Evolutionary conservation across 2,797 vertebrate species (phyloP).

Genomic region (Urosaurus nigricauda): DNA sequence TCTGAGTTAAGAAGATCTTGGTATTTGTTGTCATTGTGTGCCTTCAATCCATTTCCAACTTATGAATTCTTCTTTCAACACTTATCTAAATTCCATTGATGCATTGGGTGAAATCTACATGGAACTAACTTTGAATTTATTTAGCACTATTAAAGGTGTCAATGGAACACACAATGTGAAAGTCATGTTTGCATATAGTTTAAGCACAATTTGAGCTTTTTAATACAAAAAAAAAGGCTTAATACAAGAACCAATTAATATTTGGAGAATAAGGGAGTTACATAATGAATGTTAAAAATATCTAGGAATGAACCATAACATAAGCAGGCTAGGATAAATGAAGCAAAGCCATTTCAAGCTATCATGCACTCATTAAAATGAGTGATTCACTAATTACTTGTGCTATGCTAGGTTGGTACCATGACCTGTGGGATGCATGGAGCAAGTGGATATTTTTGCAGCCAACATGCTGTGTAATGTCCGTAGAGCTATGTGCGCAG

Average conservation of each 20-base stretch:
- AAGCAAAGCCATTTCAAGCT: slow-evolving; percentile 32
- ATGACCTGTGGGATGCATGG: slow-evolving; percentile 17
- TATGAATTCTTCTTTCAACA: too few species aligned
- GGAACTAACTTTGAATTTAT: too few species aligned
- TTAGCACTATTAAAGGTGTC: background rate
- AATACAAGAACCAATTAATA: slow-evolving; percentile 7
- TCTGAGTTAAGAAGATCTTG: too few species aligned
- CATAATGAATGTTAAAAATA: slow-evolving; percentile 15
- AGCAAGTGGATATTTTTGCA: slow-evolving; percentile 33
- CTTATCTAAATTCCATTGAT: too few species aligned
- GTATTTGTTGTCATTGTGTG: too few species aligned
- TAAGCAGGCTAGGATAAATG: slow-evolving; percentile 44
- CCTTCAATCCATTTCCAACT: too few species aligned
- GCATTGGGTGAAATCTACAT: too few species aligned
- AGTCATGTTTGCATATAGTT: background rate
- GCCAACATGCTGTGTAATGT: background rate
- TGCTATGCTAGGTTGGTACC: slow-evolving; percentile 32
- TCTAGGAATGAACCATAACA: slow-evolving; percentile 17
- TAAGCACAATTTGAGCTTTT: background rate
- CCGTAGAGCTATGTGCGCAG: background rate
- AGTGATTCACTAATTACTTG: slow-evolving; percentile 45
- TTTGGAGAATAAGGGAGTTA: slow-evolving; percentile 9
- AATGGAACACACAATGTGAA: background rate
- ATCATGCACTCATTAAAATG: background rate
- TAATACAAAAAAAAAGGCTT: background rate